Percentiles rank a stretch among this genome's conserved stretches.
Evolutionary conservation across 2,113 vertebrate genomes (phyloP).

Genomic region (Ramphastos sulfuratus): DNA sequence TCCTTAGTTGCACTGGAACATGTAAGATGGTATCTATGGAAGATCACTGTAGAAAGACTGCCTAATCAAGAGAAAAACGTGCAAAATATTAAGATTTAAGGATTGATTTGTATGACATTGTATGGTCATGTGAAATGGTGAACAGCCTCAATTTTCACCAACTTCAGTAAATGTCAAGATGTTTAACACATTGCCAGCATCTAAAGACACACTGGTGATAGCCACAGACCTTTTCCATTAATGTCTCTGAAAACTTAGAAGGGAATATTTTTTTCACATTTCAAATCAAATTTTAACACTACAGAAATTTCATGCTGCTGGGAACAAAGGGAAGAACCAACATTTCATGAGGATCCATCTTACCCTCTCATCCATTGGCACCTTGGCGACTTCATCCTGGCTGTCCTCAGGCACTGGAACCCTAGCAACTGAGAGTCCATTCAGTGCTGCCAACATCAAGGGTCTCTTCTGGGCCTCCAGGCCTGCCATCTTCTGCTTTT

Average conservation of each 20-base stretch:
- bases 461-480: conserved; percentile 95
- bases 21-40: neutral
- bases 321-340: conserved; percentile 2
- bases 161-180: neutral
- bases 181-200: neutral
- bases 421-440: conserved; percentile 89
- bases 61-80: neutral
- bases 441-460: conserved; percentile 92
- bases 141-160: neutral
- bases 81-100: neutral
- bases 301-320: neutral
- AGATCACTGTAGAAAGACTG: neutral
- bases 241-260: neutral
- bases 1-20: neutral
- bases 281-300: neutral
- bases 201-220: neutral
- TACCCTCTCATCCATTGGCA: conserved; percentile 91
- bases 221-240: neutral
- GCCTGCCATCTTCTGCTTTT: conserved; percentile 94
- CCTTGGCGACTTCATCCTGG: conserved; percentile 79
- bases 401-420: conserved; percentile 85
- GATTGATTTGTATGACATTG: neutral
- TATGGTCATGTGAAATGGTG: neutral
- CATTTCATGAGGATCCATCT: conserved; percentile 39
- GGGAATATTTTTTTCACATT: neutral